Evolutionary conservation across 2,888 invertebrate genomes (phyloP), one percentile per base, ranked within the genome.

Genomic region (Tenthredo mesomela): DNA sequence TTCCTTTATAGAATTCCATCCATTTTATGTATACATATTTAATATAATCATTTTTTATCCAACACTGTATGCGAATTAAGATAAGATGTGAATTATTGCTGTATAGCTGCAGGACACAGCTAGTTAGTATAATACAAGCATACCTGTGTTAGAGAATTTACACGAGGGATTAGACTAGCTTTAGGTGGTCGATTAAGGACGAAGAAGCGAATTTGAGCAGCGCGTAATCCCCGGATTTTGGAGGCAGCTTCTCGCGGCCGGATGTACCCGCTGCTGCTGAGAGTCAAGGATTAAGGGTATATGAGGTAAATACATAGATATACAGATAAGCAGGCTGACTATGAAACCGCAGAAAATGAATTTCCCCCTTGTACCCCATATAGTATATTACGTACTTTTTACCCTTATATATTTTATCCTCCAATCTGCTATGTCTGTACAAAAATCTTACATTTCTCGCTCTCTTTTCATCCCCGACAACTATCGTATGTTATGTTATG

Each of bases 101-200:
- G 15, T 12, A 47, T 0, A 1, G 29, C 29, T 29, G 29, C 29
- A 15, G 15, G 47, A 12, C 47, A 15, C 47, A 47, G 47, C 37
- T 47, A 12, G 15, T 33, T 33, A 33, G 33, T 33, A 33, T 43
- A 43, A n/a, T n/a, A 15, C 12, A 47, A 47, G 47, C 47, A 12
- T n/a, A n/a, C 54, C 54, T 54, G 54, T n/a, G 54, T 54, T 83
- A 47, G 18, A 33, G 71, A 83, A 83, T 84, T 75, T 75, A 58
- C 84, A 84, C 84, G 37, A 58, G 54, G 73, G 84, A 84, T 84
- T 84, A 84, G 84, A 84, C 33, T 73, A 29, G 84, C 58, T 61
- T 75, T 61, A 77, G 77, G 73, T 58, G 84, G 75, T 84, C 75
- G 75, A 84, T 84, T 84, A 84, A 61, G 84, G 73, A 84, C 61